phyloP scores from a whole-genome alignment of 2,113 vertebrate species.

The Carassius auratus region DNA sequence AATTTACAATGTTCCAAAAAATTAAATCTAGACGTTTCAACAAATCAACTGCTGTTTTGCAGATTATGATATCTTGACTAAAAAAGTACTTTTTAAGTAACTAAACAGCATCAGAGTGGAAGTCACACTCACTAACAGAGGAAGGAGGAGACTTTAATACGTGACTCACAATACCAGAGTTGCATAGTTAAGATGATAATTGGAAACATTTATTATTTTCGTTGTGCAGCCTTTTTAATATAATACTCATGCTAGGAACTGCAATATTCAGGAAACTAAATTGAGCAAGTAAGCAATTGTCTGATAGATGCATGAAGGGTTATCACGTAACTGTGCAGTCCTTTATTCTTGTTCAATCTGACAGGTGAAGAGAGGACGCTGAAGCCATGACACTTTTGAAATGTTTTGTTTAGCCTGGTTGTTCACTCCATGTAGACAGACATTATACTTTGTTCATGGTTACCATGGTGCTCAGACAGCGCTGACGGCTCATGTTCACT shows the following conservation, averaged over 20 bases:
- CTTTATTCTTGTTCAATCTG: slow-evolving; percentile 27
- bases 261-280: not conserved
- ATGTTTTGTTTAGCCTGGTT: slow-evolving; percentile 35
- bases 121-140: no score
- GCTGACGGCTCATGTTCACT: not conserved
- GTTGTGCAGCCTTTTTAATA: not conserved
- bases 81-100: no score
- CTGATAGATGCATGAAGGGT: not conserved
- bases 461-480: slow-evolving; percentile 41
- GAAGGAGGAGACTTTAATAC: not conserved
- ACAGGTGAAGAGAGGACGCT: slow-evolving; percentile 18
- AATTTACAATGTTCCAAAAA: no score
- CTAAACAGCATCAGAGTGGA: no score
- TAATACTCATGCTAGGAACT: not conserved
- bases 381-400: slow-evolving; percentile 8
- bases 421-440: slow-evolving; percentile 34
- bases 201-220: not conserved
- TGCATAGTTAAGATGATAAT: not conserved
- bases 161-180: not conserved
- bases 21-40: no score
- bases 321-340: not conserved
- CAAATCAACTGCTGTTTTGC: no score
- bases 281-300: not conserved
- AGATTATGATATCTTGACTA: no score
- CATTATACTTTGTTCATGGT: slow-evolving; percentile 2